phyloP scores from a whole-genome alignment of 1,140 invertebrate genomes.

The Drosophila ficusphila region DNA sequence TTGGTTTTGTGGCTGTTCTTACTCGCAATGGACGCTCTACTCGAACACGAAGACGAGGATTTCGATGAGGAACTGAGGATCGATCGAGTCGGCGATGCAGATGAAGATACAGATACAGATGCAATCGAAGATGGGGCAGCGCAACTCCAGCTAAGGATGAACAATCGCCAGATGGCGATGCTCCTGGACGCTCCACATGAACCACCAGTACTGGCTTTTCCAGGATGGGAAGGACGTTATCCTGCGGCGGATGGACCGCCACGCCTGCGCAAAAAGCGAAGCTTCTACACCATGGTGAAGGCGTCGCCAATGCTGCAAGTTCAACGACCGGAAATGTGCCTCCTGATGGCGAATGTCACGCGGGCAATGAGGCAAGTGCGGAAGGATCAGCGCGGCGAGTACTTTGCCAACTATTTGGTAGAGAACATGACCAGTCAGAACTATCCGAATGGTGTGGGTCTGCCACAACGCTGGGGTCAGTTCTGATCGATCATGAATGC shows the following conservation, averaged over 20 bases:
- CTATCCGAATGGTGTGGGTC: slow-evolving; percentile 60
- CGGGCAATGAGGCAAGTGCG: slow-evolving; percentile 23
- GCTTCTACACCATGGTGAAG: slow-evolving; percentile 49
- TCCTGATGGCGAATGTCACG: slow-evolving; percentile 45
- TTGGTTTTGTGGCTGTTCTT: neutral
- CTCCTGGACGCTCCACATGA: slow-evolving; percentile 55
- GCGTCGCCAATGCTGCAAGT: slow-evolving; percentile 1
- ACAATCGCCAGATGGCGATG: slow-evolving; percentile 33
- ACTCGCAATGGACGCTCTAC: neutral
- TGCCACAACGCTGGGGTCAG: slow-evolving; percentile 64
- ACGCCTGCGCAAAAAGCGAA: slow-evolving; percentile 53
- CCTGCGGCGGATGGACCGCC: neutral
- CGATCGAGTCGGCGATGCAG: slow-evolving; percentile 20
- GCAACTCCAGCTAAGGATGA: slow-evolving; percentile 13
- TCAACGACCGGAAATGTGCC: slow-evolving; percentile 38
- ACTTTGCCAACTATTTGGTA: slow-evolving; percentile 57
- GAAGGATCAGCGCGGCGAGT: slow-evolving; percentile 44
- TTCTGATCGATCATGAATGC: slow-evolving; percentile 24
- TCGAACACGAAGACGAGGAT: neutral
- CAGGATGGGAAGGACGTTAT: neutral
- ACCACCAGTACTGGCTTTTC: slow-evolving; percentile 38
- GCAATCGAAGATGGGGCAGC: neutral
- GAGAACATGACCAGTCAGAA: slow-evolving; percentile 65
- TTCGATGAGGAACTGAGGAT: slow-evolving; percentile 14
- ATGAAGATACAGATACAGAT: neutral